These are phyloP conservation scores for Graptemys geographica DNA, from an alignment of 2,797 vertebrate genomes.

Conservation along the genomic window DNA sequence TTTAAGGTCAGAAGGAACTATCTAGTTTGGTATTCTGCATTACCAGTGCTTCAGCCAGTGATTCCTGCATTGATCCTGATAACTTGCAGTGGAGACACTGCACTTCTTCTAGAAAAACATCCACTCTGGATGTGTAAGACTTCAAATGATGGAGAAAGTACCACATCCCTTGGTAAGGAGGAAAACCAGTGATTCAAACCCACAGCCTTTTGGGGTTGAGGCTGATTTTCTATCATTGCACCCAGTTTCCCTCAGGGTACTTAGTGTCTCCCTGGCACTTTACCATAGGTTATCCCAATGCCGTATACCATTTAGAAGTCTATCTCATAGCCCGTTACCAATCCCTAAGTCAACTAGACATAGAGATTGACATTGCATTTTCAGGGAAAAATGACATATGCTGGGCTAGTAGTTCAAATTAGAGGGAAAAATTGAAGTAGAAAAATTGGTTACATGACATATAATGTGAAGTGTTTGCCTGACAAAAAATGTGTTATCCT, in stretches of 20 bases:
- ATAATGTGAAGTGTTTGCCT: slow-evolving; percentile 28
- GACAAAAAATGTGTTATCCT: slow-evolving; percentile 52
- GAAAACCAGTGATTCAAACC: not conserved
- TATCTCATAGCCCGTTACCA: not conserved
- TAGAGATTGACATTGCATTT: not conserved
- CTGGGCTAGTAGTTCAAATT: not conserved
- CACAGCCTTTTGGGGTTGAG: not conserved
- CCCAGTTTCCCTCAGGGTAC: accelerated
- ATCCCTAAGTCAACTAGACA: not conserved
- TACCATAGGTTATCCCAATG: not conserved
- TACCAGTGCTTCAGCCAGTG: not conserved
- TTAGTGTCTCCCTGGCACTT: not conserved
- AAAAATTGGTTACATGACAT: not conserved
- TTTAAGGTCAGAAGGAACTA: not conserved
- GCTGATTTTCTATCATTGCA: not conserved
- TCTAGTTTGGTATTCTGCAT: not conserved
- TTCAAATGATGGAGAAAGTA: not conserved
- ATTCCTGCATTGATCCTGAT: not conserved
- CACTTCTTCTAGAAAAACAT: not conserved
- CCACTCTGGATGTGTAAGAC: not conserved
- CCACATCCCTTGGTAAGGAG: not conserved
- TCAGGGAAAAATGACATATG: not conserved
- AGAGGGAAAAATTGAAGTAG: not conserved
- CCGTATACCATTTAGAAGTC: not conserved
- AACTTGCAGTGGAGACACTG: not conserved